Conservation (phyloP, 2,113 vertebrate species). For the Amphiprion ocellaris region DNA sequence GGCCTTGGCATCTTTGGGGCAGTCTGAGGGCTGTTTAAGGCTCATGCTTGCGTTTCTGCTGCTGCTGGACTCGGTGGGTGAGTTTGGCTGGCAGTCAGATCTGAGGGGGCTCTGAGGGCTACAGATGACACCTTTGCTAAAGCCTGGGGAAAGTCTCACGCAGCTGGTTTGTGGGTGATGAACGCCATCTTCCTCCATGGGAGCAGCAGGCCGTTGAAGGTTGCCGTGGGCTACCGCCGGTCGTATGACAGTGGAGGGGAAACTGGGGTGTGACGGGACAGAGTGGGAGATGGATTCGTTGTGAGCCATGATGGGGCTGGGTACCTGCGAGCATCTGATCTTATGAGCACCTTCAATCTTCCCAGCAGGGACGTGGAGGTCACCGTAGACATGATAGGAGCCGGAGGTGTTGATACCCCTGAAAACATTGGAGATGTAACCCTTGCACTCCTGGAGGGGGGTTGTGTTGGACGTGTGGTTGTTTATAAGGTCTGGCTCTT, state of each 20-base stretch:
- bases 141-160: slow-evolving; percentile 83
- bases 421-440: slow-evolving; percentile 88
- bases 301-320: slow-evolving; percentile 77
- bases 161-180: slow-evolving; percentile 77
- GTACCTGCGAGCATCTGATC: slow-evolving; percentile 75
- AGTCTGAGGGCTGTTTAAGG: slow-evolving; percentile 84
- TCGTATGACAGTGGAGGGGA: slow-evolving; percentile 38
- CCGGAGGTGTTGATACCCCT: slow-evolving; percentile 89
- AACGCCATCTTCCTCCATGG: slow-evolving; percentile 80
- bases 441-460: slow-evolving; percentile 83
- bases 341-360: slow-evolving; percentile 85
- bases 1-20: slow-evolving; percentile 88
- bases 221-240: slow-evolving; percentile 14
- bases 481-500: slow-evolving; percentile 69
- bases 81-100: slow-evolving; percentile 98
- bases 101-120: slow-evolving; percentile 95
- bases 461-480: slow-evolving; percentile 71
- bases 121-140: slow-evolving; percentile 86
- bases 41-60: slow-evolving; percentile 91
- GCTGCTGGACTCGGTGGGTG: slow-evolving; percentile 96
- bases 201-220: slow-evolving; percentile 47
- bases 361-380: slow-evolving; percentile 83
- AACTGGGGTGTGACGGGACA: slow-evolving; percentile 31
- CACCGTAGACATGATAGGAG: slow-evolving; percentile 90
- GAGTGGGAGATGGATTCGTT: slow-evolving; percentile 68